Evolutionary conservation across 2,888 invertebrate genomes (phyloP).

Genomic region (Labia minor): DNA sequence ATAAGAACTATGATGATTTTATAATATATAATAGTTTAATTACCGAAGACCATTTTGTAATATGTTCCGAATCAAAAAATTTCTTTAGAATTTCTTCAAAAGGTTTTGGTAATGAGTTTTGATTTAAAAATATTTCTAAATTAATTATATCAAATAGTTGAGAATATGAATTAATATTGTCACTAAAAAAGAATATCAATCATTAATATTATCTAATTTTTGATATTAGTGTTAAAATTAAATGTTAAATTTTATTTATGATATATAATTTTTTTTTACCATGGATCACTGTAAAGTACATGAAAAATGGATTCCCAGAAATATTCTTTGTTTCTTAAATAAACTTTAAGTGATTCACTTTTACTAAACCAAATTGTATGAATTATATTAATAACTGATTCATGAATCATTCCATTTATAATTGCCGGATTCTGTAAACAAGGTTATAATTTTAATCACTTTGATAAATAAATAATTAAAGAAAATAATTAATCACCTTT

Average conservation of each 20-base stretch:
- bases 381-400: not conserved
- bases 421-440: not conserved
- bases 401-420: not conserved
- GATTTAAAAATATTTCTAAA: not conserved
- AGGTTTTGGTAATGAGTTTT: not conserved
- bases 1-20: not conserved
- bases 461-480: not conserved
- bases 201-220: too few species aligned
- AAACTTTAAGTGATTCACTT: not conserved
- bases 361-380: not conserved
- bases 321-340: not conserved
- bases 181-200: not conserved
- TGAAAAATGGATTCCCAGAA: not conserved
- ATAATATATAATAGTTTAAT: not conserved
- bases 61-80: not conserved
- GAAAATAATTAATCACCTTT: not conserved
- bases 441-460: not conserved
- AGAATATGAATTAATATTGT: not conserved
- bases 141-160: not conserved
- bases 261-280: not conserved
- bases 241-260: too few species aligned
- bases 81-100: not conserved
- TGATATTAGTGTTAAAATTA: not conserved
- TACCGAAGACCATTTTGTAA: not conserved
- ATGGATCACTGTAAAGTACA: not conserved